These are phyloP conservation scores for Cygnus buccinator DNA, from an alignment of 2,113 vertebrate species.

Conservation along the genomic window DNA sequence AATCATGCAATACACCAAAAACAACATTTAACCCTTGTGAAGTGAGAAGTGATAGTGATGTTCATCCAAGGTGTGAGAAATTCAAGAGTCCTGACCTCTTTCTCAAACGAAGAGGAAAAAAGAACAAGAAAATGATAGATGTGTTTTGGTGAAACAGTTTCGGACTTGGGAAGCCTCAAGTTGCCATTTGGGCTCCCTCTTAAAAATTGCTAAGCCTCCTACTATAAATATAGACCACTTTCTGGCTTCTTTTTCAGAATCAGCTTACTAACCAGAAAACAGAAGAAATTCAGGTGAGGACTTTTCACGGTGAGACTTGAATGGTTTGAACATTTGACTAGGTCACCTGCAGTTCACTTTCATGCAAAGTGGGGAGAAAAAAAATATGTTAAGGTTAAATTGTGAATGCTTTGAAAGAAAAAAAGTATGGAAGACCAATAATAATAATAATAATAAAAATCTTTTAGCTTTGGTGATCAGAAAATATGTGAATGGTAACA, in stretches of 20 bases:
- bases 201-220: not conserved
- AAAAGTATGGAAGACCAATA: not conserved
- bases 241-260: not conserved
- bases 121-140: not conserved
- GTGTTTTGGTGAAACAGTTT: not conserved
- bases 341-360: not conserved
- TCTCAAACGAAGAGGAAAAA: not conserved
- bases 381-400: not conserved
- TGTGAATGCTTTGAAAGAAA: not conserved
- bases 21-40: not conserved
- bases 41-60: not conserved
- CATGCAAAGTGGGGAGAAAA: not conserved
- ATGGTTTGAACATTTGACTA: not conserved
- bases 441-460: not conserved
- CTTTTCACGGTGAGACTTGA: not conserved
- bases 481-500: not conserved
- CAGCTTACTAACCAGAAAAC: not conserved
- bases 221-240: not conserved
- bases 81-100: not conserved
- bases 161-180: not conserved
- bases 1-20: fast-evolving
- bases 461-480: not conserved
- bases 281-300: not conserved
- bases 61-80: not conserved
- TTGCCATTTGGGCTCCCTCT: not conserved